Evolutionary conservation across 2,113 vertebrate species (phyloP).

Genomic region (Notarius lentiginosus): DNA sequence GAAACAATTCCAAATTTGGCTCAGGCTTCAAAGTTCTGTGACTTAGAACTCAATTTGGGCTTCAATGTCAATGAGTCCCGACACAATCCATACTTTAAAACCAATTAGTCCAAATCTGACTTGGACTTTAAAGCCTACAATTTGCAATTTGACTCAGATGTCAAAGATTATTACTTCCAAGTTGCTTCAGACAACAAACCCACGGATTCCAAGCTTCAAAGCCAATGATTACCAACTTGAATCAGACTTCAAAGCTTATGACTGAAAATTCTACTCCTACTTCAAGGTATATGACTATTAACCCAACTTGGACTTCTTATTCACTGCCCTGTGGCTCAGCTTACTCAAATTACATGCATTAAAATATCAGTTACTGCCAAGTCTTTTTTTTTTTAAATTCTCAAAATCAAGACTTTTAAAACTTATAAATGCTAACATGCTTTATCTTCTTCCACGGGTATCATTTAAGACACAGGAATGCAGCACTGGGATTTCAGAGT

Average conservation of each 20-base stretch:
- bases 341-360: background rate
- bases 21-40: background rate
- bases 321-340: background rate
- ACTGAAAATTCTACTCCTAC: background rate
- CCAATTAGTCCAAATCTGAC: background rate
- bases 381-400: background rate
- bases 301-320: background rate
- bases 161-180: background rate
- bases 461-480: background rate
- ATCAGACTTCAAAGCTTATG: background rate
- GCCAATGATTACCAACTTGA: background rate
- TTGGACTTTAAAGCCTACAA: background rate
- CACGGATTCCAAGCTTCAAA: background rate
- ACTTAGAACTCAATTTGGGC: background rate
- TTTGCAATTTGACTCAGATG: background rate
- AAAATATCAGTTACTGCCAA: background rate
- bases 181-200: background rate
- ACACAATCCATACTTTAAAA: background rate
- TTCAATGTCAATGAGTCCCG: background rate
- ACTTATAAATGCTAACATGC: too few relatives aligned
- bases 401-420: too few relatives aligned
- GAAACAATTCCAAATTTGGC: rapidly evolving
- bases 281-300: background rate
- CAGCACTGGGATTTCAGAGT: background rate
- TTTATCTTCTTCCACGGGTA: background rate